Percentiles rank a stretch among this genome's conserved stretches.
Conservation (phyloP, 2,113 vertebrate species). For the Barbus barbus region DNA sequence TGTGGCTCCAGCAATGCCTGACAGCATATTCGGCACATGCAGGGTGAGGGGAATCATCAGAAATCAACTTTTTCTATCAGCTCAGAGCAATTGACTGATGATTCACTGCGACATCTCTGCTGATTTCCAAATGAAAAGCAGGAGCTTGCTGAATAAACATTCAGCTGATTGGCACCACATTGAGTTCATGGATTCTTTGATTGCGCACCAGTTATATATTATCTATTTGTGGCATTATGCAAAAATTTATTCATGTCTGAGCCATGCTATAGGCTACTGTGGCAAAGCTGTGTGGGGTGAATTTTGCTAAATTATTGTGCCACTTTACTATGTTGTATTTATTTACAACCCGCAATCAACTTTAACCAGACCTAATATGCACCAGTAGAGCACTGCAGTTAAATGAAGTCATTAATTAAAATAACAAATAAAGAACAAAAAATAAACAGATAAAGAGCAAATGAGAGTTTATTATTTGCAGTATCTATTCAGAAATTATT, state of each 20-base stretch:
- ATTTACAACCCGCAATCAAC: not conserved
- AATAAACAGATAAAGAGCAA: not conserved
- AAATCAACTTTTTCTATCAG: slow-evolving; percentile 75
- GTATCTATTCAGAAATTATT: not conserved
- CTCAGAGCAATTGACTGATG: slow-evolving; percentile 76
- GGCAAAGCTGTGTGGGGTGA: not conserved
- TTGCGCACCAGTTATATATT: slow-evolving; percentile 74
- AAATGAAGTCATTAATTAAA: not conserved
- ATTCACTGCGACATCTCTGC: slow-evolving; percentile 67
- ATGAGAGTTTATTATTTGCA: not conserved
- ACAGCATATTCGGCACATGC: slow-evolving; percentile 33
- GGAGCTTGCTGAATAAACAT: slow-evolving; percentile 68
- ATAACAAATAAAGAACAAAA: not conserved
- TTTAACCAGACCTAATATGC: not conserved
- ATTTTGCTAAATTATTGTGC: not conserved
- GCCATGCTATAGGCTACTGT: slow-evolving; percentile 8
- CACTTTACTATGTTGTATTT: not conserved
- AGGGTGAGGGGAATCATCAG: slow-evolving; percentile 66
- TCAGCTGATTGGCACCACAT: slow-evolving; percentile 79
- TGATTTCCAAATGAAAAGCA: slow-evolving; percentile 75
- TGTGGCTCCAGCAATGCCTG: slow-evolving; percentile 40
- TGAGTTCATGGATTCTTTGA: slow-evolving; percentile 75
- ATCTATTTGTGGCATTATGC: slow-evolving; percentile 43
- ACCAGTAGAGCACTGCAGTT: not conserved
- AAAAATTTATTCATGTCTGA: slow-evolving; percentile 42